These are phyloP conservation scores for Geococcyx californianus DNA, from an alignment of 2,113 vertebrate genomes.

Conservation along the genomic window DNA sequence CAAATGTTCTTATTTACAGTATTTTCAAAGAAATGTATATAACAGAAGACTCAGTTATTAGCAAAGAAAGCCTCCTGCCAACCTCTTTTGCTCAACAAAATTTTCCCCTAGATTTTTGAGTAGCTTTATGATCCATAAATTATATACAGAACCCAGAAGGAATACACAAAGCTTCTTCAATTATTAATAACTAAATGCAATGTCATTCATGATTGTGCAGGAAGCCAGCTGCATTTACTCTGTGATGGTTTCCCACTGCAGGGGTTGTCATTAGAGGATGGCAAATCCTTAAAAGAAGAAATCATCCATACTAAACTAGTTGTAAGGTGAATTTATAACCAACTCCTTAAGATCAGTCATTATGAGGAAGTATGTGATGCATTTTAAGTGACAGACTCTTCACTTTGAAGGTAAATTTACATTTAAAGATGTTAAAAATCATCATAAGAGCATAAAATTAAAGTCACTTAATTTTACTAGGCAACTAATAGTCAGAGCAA, in stretches of 20 bases:
- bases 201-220: conserved; percentile 55
- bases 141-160: conserved; percentile 63
- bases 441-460: conserved; percentile 55
- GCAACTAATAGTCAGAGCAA: conserved; percentile 32
- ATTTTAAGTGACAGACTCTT: conserved; percentile 52
- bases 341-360: conserved; percentile 53
- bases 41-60: not conserved
- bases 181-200: conserved; percentile 74
- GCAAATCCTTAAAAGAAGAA: conserved; percentile 62
- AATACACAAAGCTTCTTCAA: conserved; percentile 70
- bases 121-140: conserved; percentile 73
- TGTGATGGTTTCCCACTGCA: conserved; percentile 45
- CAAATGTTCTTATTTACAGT: conserved; percentile 1
- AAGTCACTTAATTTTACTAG: conserved; percentile 49
- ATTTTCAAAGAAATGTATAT: not conserved
- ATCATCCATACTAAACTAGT: conserved; percentile 52
- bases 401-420: conserved; percentile 45
- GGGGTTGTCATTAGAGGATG: conserved; percentile 55
- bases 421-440: conserved; percentile 5
- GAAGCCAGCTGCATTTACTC: conserved; percentile 49
- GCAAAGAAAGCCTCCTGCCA: not conserved
- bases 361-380: conserved; percentile 18
- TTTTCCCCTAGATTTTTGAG: conserved; percentile 17
- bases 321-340: conserved; percentile 68
- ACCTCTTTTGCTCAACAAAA: conserved; percentile 22